Evolutionary conservation across 1,140 invertebrate genomes (phyloP).

Genomic region (Drosophila saltans): DNA sequence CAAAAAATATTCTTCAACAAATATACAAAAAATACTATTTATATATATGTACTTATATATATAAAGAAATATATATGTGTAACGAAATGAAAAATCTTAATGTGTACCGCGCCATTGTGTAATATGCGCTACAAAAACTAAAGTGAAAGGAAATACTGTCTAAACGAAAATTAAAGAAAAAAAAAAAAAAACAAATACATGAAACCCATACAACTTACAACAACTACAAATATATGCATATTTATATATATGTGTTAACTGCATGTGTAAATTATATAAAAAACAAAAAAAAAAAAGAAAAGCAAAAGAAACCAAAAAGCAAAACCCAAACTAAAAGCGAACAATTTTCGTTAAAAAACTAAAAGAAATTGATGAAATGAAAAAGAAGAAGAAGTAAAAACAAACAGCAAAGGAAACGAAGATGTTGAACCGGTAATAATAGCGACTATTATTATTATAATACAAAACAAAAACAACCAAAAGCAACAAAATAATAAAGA

Average conservation of each 20-base stretch:
- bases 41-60: conserved; percentile 42
- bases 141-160: background rate
- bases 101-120: conserved; percentile 70
- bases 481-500: conserved; percentile 62
- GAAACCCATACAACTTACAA: conserved; percentile 20
- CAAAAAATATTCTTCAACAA: conserved; percentile 23
- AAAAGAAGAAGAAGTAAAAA: conserved; percentile 16
- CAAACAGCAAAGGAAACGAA: conserved; percentile 44
- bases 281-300: conserved; percentile 41
- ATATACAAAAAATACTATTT: conserved; percentile 32
- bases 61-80: conserved; percentile 47
- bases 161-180: too few species aligned
- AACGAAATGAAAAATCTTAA: conserved; percentile 37
- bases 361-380: background rate
- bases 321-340: conserved; percentile 34
- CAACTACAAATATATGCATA: conserved; percentile 30
- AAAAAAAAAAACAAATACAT: background rate
- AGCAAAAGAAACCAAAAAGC: conserved; percentile 1
- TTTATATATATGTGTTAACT: conserved; percentile 46
- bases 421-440: conserved; percentile 70
- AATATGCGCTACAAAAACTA: conserved; percentile 71
- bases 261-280: conserved; percentile 74
- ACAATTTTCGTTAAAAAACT: conserved; percentile 40
- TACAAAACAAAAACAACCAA: conserved; percentile 45
- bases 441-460: conserved; percentile 76